Evolutionary conservation across 2,113 vertebrate genomes (phyloP).

Genomic region (Phrynosoma blainvillii): DNA sequence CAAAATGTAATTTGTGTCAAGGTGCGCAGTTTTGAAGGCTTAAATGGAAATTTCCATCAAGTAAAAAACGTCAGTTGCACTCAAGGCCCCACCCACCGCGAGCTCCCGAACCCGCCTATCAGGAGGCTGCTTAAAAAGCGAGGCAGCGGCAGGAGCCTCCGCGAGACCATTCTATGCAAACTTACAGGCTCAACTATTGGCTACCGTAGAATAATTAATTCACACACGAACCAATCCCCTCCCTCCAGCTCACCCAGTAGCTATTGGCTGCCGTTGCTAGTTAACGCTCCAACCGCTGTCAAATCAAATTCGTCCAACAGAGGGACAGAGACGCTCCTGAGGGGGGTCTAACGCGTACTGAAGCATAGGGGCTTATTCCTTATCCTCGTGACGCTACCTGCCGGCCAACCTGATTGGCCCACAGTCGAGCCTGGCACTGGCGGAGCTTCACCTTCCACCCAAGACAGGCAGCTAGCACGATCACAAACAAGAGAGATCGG

Average conservation of each 20-base stretch:
- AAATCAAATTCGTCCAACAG: neutral
- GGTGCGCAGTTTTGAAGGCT: no score
- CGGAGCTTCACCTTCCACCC: neutral
- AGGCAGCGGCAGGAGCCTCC: no score
- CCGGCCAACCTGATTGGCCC: neutral
- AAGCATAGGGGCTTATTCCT: neutral
- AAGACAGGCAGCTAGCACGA: neutral
- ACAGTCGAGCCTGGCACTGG: neutral
- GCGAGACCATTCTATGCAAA: neutral
- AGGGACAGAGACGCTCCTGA: no score
- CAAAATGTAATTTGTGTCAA: no score
- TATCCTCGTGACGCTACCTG: neutral
- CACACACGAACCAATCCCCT: neutral
- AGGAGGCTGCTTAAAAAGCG: neutral
- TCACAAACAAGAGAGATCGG: neutral
- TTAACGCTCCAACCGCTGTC: neutral
- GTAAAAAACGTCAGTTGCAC: no score
- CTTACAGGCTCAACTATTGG: neutral
- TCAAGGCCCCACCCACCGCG: no score
- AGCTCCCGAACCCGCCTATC: no score
- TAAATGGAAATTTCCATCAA: neutral
- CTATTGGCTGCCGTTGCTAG: neutral
- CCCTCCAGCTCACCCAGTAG: neutral
- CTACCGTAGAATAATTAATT: neutral
- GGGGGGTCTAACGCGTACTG: neutral